Conservation (phyloP, 2,113 vertebrate genomes). For the Leptodactylus fuscus region DNA sequence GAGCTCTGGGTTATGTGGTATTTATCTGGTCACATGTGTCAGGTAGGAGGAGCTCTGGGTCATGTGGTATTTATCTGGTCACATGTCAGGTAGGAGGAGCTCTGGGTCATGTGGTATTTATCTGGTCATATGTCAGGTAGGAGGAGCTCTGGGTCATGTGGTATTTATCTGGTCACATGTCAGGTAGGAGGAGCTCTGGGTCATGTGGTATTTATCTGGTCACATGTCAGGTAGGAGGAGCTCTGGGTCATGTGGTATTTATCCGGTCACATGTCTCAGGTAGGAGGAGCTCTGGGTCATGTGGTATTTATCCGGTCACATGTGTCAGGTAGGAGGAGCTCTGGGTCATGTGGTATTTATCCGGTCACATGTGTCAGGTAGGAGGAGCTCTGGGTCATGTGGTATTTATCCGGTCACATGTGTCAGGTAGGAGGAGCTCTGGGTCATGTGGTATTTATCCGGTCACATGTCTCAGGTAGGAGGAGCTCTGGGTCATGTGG, state of each 20-base stretch:
- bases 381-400: slow-evolving; percentile 74
- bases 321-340: neutral
- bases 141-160: neutral
- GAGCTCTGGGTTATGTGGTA: slow-evolving; percentile 79
- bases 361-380: slow-evolving; percentile 95
- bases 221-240: neutral
- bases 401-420: too few species aligned
- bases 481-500: slow-evolving; percentile 74
- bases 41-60: neutral
- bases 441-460: slow-evolving; percentile 69
- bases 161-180: slow-evolving; percentile 91
- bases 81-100: slow-evolving; percentile 89
- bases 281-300: slow-evolving; percentile 79
- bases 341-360: slow-evolving; percentile 69
- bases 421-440: neutral
- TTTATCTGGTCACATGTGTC: too few species aligned
- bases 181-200: slow-evolving; percentile 79
- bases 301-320: too few species aligned
- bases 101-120: slow-evolving; percentile 82
- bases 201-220: slow-evolving; percentile 87
- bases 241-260: slow-evolving; percentile 43
- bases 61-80: slow-evolving; percentile 79
- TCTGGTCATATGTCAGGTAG: too few species aligned
- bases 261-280: slow-evolving; percentile 95
- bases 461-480: slow-evolving; percentile 95